phyloP scores from a whole-genome alignment of 2,888 invertebrate species.

The Seladonia tumulorum region DNA sequence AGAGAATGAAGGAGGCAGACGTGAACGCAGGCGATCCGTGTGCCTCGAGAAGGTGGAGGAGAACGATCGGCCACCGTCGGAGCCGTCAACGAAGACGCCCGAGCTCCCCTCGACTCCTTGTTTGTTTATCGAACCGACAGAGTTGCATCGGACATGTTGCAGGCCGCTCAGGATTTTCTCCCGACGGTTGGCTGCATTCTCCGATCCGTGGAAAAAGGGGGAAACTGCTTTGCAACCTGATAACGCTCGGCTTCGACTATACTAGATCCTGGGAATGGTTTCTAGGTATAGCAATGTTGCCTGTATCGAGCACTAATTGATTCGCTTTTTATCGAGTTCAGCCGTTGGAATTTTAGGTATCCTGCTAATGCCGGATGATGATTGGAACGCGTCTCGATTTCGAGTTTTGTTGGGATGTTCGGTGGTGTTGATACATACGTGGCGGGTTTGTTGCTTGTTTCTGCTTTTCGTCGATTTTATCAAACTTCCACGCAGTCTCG shows the following conservation, averaged over 20 bases:
- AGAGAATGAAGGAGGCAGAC: conserved; percentile 44
- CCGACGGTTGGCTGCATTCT: not conserved
- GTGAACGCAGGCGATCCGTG: conserved; percentile 65
- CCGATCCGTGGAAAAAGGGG: not conserved
- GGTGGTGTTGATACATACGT: too few relatives aligned
- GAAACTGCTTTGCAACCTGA: not conserved
- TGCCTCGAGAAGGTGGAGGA: conserved; percentile 62
- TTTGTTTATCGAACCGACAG: conserved; percentile 55
- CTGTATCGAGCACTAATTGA: not conserved
- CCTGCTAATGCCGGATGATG: not conserved
- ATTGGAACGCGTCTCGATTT: not conserved
- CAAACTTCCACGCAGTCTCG: too few relatives aligned
- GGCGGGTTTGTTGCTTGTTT: too few relatives aligned
- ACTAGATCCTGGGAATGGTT: not conserved
- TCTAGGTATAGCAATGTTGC: not conserved
- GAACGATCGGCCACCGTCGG: conserved; percentile 58
- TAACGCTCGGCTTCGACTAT: not conserved
- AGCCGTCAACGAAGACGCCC: conserved; percentile 48
- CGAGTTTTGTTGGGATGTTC: not conserved
- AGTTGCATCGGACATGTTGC: not conserved
- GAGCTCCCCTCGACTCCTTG: conserved; percentile 52
- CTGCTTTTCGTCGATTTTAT: too few relatives aligned
- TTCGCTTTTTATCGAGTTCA: not conserved
- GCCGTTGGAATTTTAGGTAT: not conserved
- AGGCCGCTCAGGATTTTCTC: not conserved